Percentiles rank a stretch among this genome's conserved stretches.
Evolutionary conservation across 2,113 vertebrate genomes (phyloP).

Genomic region (Passer montanus): DNA sequence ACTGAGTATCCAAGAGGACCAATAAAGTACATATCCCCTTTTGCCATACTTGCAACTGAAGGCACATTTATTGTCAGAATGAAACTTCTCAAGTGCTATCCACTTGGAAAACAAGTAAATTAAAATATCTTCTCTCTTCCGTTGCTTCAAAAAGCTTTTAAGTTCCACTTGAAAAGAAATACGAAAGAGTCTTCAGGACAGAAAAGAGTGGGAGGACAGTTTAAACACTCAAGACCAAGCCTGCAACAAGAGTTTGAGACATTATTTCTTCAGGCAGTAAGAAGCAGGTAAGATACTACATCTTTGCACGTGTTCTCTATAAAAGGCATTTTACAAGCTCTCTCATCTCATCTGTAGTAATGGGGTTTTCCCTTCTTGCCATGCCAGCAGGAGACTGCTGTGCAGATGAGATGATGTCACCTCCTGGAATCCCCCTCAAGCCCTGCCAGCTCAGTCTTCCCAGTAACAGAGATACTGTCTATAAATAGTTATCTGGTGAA

Average conservation of each 20-base stretch:
- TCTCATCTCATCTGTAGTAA: neutral
- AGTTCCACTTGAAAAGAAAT: constrained; percentile 24
- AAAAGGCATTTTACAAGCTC: constrained; percentile 26
- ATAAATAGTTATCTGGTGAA: constrained; percentile 68
- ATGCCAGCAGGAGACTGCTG: constrained; percentile 45
- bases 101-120: neutral
- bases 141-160: neutral
- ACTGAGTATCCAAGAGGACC: neutral
- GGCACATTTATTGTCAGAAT: neutral
- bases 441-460: constrained; percentile 62
- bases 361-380: constrained; percentile 9
- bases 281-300: neutral
- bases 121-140: neutral
- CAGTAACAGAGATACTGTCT: constrained; percentile 49
- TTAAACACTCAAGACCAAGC: constrained; percentile 10
- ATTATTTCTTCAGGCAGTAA: neutral
- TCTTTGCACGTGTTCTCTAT: neutral
- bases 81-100: neutral
- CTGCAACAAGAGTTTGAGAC: neutral
- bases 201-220: neutral
- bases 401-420: constrained; percentile 61
- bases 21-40: neutral
- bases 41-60: neutral
- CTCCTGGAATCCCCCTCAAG: constrained; percentile 71
- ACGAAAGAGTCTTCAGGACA: neutral